Evolutionary conservation across 1,140 invertebrate species (phyloP), one percentile per base, ranked within the genome.

Genomic region (Conus ventricosus): DNA sequence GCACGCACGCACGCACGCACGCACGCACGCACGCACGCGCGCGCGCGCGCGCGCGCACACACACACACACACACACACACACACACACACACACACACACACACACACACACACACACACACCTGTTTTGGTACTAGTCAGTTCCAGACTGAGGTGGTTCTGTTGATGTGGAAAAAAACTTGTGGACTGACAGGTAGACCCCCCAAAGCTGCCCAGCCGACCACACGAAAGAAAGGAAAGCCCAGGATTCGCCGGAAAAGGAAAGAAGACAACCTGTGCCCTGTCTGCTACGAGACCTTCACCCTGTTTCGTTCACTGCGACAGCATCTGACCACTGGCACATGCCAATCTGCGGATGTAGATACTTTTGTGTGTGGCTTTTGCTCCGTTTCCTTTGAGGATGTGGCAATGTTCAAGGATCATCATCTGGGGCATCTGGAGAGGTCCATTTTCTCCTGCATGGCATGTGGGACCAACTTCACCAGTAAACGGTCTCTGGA

Each of bases 401-500:
- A 54, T 15, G 63, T 75, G 17, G 11, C 13, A 7, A 25, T 53
- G 67, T 71, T 53, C 75, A 87, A 78, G 27, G 71, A 55, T 10
- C 85, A 87, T 10, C 55, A 54, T n/a, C 67, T 75, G 63, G 25
- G 25, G 11, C 71, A 78, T 57, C 11, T 75, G 25, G 75, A 75
- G n/a, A 71, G 39, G 63, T 78, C n/a, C 11, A 17, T 54, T 78
- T 87, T 87, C 54, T 27, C 54, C 0, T 87, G 85, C 85, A 80
- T 15, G 5, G 85, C 75, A 0, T 87, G 85, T 23, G 20, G 54
- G 15, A 78, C 53, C 10, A 25, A 60, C 57, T 87, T 87, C 53
- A 25, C 71, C 20, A 25, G 25, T 17, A 87, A 87, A 27, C 71
- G 23, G 7, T 71, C 39, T 13, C 20, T 87, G 85, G 85, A 87